Percentiles rank a stretch among this genome's conserved stretches.
Conservation (phyloP, 1,140 invertebrate species). For the Macrostomum lignano region DNA sequence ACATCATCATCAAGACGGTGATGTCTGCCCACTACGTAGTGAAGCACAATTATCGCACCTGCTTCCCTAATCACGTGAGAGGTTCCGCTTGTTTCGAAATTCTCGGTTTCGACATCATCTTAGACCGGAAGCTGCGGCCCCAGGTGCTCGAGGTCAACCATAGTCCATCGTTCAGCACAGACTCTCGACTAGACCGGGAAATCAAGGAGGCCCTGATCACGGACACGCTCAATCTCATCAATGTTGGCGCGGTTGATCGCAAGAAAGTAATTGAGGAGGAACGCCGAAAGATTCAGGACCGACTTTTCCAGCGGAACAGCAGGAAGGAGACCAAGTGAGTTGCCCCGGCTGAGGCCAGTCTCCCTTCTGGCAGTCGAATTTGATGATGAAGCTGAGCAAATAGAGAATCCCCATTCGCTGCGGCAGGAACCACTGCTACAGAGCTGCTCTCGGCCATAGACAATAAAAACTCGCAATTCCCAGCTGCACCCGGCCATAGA, state of each 20-base stretch:
- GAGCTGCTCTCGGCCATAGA: too few species aligned
- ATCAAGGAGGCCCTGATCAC: conserved; percentile 49
- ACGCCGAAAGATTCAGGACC: conserved; percentile 21
- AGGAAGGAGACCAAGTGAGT: conserved; percentile 25
- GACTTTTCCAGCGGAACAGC: conserved; percentile 19
- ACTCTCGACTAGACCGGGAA: conserved; percentile 47
- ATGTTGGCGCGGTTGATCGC: conserved; percentile 47
- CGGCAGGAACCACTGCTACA: too few species aligned
- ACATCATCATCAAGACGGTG: conserved; percentile 60
- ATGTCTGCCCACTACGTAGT: conserved; percentile 51
- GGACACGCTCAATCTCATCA: conserved; percentile 52
- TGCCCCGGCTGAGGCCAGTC: not conserved
- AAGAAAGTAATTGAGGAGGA: conserved; percentile 37
- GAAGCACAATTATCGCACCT: conserved; percentile 56
- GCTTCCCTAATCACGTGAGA: conserved; percentile 51
- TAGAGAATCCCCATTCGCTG: too few species aligned
- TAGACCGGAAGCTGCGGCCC: not conserved
- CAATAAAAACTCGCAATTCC: too few species aligned
- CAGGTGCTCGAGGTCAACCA: conserved; percentile 37
- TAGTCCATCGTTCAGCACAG: conserved; percentile 61
- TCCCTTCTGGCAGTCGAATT: too few species aligned
- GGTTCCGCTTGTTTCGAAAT: conserved; percentile 62
- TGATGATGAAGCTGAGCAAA: too few species aligned
- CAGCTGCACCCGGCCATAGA: too few species aligned
- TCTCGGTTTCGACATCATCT: conserved; percentile 47